A percentile compares a stretch with the other conserved stretches of the same genome.
These are phyloP conservation scores for Catharus minimus DNA, from an alignment of 2,113 vertebrate genomes.

Conservation along the genomic window DNA sequence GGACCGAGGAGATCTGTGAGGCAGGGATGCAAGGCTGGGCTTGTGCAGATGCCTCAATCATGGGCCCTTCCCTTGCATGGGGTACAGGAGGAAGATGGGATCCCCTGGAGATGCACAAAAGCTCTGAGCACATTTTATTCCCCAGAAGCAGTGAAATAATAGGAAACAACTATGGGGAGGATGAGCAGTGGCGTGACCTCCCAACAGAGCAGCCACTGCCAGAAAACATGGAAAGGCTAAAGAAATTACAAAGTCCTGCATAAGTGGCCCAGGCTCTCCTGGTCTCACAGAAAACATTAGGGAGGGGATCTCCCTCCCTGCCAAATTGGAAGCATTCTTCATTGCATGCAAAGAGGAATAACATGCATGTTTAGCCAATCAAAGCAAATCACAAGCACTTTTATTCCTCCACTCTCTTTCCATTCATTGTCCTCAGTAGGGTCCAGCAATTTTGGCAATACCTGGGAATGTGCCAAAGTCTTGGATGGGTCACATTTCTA, in stretches of 20 bases:
- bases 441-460: background rate
- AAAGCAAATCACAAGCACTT: rapidly evolving
- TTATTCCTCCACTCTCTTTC: background rate
- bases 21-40: background rate
- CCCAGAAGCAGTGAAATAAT: background rate
- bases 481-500: background rate
- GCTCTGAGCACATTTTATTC: background rate
- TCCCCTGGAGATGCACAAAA: background rate
- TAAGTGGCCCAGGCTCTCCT: background rate
- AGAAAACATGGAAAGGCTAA: background rate
- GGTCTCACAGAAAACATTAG: background rate
- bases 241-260: background rate
- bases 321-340: background rate
- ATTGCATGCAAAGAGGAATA: background rate
- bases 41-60: background rate
- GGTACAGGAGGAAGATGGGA: background rate
- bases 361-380: rapidly evolving
- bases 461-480: background rate
- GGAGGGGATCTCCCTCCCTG: background rate
- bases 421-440: background rate
- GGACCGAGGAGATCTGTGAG: rapidly evolving
- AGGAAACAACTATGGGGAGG: background rate
- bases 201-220: background rate
- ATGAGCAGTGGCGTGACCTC: rapidly evolving
- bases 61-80: rapidly evolving